Conservation (phyloP, 1,140 invertebrate genomes). For the Leptopilina boulardi region DNA sequence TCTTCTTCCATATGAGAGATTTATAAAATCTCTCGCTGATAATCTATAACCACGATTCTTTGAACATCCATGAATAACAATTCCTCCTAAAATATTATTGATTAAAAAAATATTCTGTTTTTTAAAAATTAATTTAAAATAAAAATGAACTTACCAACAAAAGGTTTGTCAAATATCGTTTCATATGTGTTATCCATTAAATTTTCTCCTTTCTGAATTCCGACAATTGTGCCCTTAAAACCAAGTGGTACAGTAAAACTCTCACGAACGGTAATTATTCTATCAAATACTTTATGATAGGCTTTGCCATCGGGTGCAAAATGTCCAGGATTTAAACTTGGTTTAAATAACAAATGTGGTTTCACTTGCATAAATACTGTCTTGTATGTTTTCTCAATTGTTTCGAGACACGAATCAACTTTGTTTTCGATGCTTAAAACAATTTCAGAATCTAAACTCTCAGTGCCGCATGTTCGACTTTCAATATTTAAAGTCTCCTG, state of each 20-base stretch:
- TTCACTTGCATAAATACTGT: slow-evolving; percentile 85
- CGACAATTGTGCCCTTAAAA: slow-evolving; percentile 88
- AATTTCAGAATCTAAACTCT: slow-evolving; percentile 82
- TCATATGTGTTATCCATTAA: slow-evolving; percentile 80
- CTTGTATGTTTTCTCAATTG: slow-evolving; percentile 63
- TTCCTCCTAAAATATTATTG: slow-evolving; percentile 76
- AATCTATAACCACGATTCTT: slow-evolving; percentile 77
- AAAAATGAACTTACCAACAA: slow-evolving; percentile 68
- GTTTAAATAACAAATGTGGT: slow-evolving; percentile 81
- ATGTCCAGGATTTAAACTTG: slow-evolving; percentile 63
- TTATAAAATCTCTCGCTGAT: slow-evolving; percentile 78
- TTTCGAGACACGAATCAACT: slow-evolving; percentile 73
- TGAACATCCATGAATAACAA: slow-evolving; percentile 77
- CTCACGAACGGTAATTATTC: slow-evolving; percentile 86
- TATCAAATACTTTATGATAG: slow-evolving; percentile 85
- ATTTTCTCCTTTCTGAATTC: slow-evolving; percentile 78
- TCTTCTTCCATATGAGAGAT: slow-evolving; percentile 77
- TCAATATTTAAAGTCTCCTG: slow-evolving; percentile 78
- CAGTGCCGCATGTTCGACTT: slow-evolving; percentile 81
- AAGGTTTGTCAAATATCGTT: slow-evolving; percentile 86
- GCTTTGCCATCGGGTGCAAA: slow-evolving; percentile 81
- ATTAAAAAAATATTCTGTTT: neutral
- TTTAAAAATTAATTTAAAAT: neutral
- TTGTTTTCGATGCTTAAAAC: slow-evolving; percentile 80
- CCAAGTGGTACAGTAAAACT: slow-evolving; percentile 88